phyloP scores from a whole-genome alignment of 2,888 invertebrate species.

The Bombyx huttoni region DNA sequence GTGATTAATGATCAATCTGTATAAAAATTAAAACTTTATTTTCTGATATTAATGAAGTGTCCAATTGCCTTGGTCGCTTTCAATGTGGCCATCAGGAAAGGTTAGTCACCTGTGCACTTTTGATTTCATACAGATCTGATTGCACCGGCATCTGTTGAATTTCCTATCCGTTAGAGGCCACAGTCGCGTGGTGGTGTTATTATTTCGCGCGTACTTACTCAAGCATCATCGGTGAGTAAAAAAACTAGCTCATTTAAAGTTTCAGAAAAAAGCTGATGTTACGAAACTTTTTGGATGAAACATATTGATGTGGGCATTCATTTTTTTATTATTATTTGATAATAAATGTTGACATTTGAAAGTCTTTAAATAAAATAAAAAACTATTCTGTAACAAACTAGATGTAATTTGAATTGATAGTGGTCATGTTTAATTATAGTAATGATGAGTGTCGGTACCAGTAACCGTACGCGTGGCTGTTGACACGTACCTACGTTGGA shows the following conservation, averaged over 20 bases:
- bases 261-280: constrained; percentile 17
- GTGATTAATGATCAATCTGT: too few species aligned
- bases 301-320: not conserved
- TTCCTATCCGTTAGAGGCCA: constrained; percentile 28
- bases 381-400: not conserved
- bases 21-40: too few species aligned
- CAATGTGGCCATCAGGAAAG: constrained; percentile 9
- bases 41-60: too few species aligned
- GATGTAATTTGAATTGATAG: not conserved
- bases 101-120: constrained; percentile 37
- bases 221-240: constrained; percentile 26
- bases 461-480: constrained; percentile 15
- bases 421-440: not conserved
- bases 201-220: constrained; percentile 36
- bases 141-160: constrained; percentile 27
- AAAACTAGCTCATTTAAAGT: constrained; percentile 40
- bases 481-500: constrained; percentile 19
- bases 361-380: too few species aligned
- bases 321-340: too few species aligned
- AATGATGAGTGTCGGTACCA: not conserved
- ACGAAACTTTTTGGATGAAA: not conserved
- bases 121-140: constrained; percentile 37
- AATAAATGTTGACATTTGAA: too few species aligned
- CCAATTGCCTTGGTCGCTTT: too few species aligned
- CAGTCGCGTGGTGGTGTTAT: constrained; percentile 28